Conservation (phyloP, 2,113 vertebrate genomes). For the Nansenia antarctica region DNA sequence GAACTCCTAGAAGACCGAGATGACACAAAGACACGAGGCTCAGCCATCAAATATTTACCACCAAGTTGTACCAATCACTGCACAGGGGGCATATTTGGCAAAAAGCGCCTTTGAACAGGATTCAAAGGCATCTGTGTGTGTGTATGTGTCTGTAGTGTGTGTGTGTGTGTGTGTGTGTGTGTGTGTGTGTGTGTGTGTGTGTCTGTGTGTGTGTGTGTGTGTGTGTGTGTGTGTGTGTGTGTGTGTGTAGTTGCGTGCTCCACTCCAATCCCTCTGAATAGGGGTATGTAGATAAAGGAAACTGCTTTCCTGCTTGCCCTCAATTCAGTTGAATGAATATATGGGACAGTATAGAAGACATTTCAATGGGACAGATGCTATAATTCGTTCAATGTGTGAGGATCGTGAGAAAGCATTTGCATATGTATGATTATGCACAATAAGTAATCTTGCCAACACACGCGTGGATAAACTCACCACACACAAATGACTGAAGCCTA, state of each 20-base stretch:
- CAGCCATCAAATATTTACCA: slow-evolving; percentile 69
- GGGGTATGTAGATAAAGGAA: slow-evolving; percentile 30
- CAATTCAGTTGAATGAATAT: slow-evolving; percentile 68
- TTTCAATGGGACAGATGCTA: not conserved
- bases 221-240: slow-evolving; percentile 25
- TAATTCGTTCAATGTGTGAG: slow-evolving; percentile 41
- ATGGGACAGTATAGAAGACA: slow-evolving; percentile 51
- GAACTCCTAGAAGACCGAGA: slow-evolving; percentile 46
- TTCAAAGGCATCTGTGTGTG: slow-evolving; percentile 55
- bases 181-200: slow-evolving; percentile 12
- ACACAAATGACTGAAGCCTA: slow-evolving; percentile 64
- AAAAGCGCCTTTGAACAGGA: slow-evolving; percentile 55
- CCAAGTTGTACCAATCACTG: slow-evolving; percentile 52
- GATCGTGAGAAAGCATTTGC: slow-evolving; percentile 64
- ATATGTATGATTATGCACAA: slow-evolving; percentile 70
- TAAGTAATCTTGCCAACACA: slow-evolving; percentile 63
- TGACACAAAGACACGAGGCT: slow-evolving; percentile 49
- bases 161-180: slow-evolving; percentile 25
- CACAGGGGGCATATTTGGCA: slow-evolving; percentile 22
- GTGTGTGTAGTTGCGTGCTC: no score
- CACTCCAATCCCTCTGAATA: slow-evolving; percentile 28
- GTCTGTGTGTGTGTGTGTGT: slow-evolving; percentile 42
- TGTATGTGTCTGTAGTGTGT: slow-evolving; percentile 13
- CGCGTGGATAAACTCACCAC: slow-evolving; percentile 55
- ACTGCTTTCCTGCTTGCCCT: slow-evolving; percentile 57